Percentiles rank a stretch among this genome's conserved stretches.
Conservation (phyloP, 2,888 invertebrate genomes). For the Fragum fragum region DNA sequence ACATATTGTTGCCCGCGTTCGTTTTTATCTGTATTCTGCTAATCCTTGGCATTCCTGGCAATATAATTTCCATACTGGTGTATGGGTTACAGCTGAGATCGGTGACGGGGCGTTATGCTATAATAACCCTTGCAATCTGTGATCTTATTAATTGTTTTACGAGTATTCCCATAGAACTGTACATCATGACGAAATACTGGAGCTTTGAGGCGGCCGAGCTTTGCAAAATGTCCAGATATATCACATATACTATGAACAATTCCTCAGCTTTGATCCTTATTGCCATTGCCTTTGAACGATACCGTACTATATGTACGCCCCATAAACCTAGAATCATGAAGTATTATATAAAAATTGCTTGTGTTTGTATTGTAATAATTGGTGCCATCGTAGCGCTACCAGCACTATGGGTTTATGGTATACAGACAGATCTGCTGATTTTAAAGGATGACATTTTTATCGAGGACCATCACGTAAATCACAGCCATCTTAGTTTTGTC, state of each 20-base stretch:
- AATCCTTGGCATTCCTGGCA: slow-evolving; percentile 58
- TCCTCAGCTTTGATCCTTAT: slow-evolving; percentile 67
- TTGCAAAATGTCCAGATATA: slow-evolving; percentile 68
- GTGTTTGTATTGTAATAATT: slow-evolving; percentile 40
- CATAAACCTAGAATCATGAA: slow-evolving; percentile 58
- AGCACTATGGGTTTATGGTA: slow-evolving; percentile 65
- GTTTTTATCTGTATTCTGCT: slow-evolving; percentile 49
- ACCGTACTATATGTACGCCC: slow-evolving; percentile 68
- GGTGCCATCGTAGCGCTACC: slow-evolving; percentile 61
- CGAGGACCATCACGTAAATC: slow-evolving; percentile 14
- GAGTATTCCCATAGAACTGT: slow-evolving; percentile 58
- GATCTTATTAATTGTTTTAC: slow-evolving; percentile 57
- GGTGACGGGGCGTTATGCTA: slow-evolving; percentile 51
- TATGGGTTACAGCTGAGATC: slow-evolving; percentile 55
- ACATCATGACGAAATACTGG: slow-evolving; percentile 58
- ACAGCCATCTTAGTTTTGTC: slow-evolving; percentile 19
- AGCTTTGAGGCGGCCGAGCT: slow-evolving; percentile 51
- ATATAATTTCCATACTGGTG: slow-evolving; percentile 51
- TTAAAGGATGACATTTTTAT: slow-evolving; percentile 13
- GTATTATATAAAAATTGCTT: slow-evolving; percentile 38
- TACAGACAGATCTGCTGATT: slow-evolving; percentile 49
- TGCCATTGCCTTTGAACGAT: slow-evolving; percentile 69
- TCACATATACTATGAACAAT: slow-evolving; percentile 71
- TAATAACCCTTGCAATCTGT: slow-evolving; percentile 57
- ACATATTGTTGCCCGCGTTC: slow-evolving; percentile 48